These are phyloP conservation scores for Coregonus clupeaformis DNA, from an alignment of 2,113 vertebrate genomes.

Conservation along the genomic window DNA sequence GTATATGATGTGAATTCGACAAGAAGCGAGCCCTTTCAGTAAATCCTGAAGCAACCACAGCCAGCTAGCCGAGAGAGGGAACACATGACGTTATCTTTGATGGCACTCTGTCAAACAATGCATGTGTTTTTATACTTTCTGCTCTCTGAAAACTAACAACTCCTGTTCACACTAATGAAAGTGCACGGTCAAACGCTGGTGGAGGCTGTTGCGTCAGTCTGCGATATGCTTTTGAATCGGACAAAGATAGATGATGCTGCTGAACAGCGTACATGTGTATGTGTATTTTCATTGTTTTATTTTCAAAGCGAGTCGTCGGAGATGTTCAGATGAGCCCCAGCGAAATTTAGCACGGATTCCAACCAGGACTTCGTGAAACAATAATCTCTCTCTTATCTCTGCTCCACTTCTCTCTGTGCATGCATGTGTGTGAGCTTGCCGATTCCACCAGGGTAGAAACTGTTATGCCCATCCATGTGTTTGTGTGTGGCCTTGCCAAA, in stretches of 20 bases:
- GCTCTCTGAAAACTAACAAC: slow-evolving; percentile 18
- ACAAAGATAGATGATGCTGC: background rate
- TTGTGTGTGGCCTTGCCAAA: slow-evolving; percentile 4
- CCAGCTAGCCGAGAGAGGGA: slow-evolving; percentile 21
- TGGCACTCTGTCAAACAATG: slow-evolving; percentile 46
- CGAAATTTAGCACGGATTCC: background rate
- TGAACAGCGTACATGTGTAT: background rate
- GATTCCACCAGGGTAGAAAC: background rate
- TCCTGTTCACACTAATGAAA: slow-evolving; percentile 4
- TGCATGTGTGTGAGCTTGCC: background rate
- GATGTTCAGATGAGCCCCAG: background rate
- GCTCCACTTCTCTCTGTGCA: background rate
- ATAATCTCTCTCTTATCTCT: background rate
- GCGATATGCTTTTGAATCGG: background rate
- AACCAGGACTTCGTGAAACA: background rate
- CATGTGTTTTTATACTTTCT: background rate
- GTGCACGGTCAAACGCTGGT: slow-evolving; percentile 2
- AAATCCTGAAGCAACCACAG: slow-evolving; percentile 9
- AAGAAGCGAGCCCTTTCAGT: slow-evolving; percentile 26
- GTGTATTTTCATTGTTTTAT: background rate
- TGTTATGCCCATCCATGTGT: background rate
- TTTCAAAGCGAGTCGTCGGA: background rate
- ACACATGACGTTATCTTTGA: slow-evolving; percentile 45
- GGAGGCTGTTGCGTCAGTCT: background rate
- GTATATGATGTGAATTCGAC: slow-evolving; percentile 21